Evolutionary conservation across 2,888 invertebrate genomes (phyloP).

Genomic region (Parascotia fuliginaria): DNA sequence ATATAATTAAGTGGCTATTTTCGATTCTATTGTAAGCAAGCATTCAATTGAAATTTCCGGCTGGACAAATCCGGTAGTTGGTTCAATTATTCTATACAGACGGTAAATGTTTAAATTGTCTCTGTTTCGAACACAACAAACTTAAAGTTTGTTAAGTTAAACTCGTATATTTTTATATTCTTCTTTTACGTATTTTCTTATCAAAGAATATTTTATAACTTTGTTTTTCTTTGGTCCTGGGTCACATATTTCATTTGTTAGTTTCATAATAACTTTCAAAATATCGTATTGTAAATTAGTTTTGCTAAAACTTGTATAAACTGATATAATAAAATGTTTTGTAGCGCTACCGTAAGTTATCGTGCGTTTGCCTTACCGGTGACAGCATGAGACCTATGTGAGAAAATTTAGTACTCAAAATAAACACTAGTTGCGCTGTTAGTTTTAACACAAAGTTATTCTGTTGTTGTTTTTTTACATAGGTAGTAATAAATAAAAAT

Average conservation of each 20-base stretch:
- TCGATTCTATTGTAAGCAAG: constrained; percentile 27
- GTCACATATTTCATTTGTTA: background rate
- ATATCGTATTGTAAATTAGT: background rate
- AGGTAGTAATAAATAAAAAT: background rate
- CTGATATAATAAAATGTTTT: no score
- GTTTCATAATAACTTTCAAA: background rate
- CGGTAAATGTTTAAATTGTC: background rate
- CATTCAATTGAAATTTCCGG: constrained; percentile 35
- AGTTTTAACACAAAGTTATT: no score
- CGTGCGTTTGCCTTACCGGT: no score
- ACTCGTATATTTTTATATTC: background rate
- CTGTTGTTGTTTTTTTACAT: no score
- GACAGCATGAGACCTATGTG: no score
- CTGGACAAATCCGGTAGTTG: constrained; percentile 22
- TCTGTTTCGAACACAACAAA: background rate
- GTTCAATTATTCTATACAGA: constrained; percentile 25
- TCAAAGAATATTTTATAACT: background rate
- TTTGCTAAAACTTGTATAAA: no score
- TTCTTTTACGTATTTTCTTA: background rate
- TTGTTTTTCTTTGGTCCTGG: background rate
- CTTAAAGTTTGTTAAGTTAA: background rate
- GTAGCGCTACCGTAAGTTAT: no score
- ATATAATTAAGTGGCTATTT: constrained; percentile 30
- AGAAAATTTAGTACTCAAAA: no score
- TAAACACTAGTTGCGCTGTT: no score